Conservation (phyloP, 2,797 vertebrate species). For the Tragelaphus oryx region DNA sequence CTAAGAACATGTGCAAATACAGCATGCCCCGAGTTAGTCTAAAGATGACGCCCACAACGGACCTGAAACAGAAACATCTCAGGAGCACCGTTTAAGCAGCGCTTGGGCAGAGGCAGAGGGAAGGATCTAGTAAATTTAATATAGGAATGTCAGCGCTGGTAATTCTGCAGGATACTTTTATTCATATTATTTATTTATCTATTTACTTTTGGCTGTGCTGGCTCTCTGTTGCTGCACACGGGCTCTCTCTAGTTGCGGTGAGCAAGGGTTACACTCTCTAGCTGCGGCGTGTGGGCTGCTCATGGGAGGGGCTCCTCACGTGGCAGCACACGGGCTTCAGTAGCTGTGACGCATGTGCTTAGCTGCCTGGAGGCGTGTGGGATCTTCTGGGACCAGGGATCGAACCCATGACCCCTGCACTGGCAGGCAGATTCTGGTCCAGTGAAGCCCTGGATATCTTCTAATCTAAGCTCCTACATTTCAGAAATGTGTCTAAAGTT, state of each 20-base stretch:
- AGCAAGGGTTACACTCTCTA: background rate
- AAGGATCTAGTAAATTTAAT: background rate
- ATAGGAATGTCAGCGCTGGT: background rate
- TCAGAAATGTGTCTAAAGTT: background rate
- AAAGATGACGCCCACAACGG: background rate
- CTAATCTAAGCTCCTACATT: background rate
- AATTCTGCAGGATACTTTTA: background rate
- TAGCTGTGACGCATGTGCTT: accelerated
- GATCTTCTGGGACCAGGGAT: background rate
- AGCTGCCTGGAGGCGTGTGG: background rate
- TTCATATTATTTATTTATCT: background rate
- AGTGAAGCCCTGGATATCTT: background rate
- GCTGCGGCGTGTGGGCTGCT: background rate
- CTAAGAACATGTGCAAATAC: background rate
- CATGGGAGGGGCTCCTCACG: background rate
- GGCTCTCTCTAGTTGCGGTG: background rate
- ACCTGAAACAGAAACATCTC: background rate
- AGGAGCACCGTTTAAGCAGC: background rate
- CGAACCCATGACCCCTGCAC: background rate
- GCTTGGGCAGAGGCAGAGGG: background rate
- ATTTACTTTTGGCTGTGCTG: background rate
- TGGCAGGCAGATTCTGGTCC: background rate
- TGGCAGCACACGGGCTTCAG: background rate
- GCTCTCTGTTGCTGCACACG: background rate
- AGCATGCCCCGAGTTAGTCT: background rate